Evolutionary conservation across 1,140 invertebrate genomes (phyloP).

Genomic region (Proctacanthus coquilletti): DNA sequence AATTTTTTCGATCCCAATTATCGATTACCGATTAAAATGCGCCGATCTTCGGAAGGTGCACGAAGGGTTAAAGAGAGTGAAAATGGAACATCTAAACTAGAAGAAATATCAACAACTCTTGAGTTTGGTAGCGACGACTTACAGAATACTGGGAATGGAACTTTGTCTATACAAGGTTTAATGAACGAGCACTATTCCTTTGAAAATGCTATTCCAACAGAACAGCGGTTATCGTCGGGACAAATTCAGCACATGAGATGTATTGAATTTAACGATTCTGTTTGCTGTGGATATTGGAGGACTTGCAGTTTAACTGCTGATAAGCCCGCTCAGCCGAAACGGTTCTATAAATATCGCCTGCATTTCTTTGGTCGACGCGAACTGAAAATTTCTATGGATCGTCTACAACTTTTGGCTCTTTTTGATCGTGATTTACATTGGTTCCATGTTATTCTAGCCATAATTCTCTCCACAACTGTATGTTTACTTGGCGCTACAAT

Average conservation of each 20-base stretch:
- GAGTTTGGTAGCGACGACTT: background rate
- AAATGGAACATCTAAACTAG: background rate
- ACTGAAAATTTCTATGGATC: conserved; percentile 75
- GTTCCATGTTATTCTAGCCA: conserved; percentile 69
- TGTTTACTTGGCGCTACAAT: conserved; percentile 71
- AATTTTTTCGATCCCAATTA: too few species aligned
- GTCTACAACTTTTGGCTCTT: conserved; percentile 77
- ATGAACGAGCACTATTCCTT: conserved; percentile 15
- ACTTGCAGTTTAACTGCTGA: conserved; percentile 19
- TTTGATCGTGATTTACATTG: conserved; percentile 83
- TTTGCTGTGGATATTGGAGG: conserved; percentile 25
- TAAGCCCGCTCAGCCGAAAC: conserved; percentile 42
- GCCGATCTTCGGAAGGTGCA: too few species aligned
- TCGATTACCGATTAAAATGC: too few species aligned
- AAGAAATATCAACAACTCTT: background rate
- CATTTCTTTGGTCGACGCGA: conserved; percentile 40
- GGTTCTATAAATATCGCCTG: conserved; percentile 74
- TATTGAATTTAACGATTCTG: conserved; percentile 18
- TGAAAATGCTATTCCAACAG: conserved; percentile 17
- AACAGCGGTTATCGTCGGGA: too few species aligned
- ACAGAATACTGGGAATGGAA: background rate
- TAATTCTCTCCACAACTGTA: conserved; percentile 72
- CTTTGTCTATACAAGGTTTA: conserved; percentile 17
- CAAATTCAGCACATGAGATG: too few species aligned
- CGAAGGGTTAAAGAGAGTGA: too few species aligned